Evolutionary conservation across 30 jellyfish, hydroid and myxozoan species (phyloP).

Genomic region (Pelagia noctiluca): DNA sequence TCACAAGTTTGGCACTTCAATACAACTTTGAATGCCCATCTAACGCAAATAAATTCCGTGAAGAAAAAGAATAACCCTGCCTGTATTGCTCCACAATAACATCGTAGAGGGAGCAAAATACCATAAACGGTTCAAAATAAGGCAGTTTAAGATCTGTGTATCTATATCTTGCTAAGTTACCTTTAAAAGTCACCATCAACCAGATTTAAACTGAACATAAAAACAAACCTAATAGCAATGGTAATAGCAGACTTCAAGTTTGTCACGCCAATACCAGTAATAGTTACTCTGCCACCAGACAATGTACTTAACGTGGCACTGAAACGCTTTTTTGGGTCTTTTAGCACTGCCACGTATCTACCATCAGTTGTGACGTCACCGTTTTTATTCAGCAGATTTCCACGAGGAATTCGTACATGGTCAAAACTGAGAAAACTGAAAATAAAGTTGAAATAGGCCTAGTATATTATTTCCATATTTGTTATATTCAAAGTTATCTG

Average conservation of each 20-base stretch:
- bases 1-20: no score
- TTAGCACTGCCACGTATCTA: constrained; percentile 69
- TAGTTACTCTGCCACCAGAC: constrained; percentile 96
- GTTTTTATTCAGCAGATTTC: constrained; percentile 64
- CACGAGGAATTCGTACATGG: constrained; percentile 86
- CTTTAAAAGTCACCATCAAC: no score
- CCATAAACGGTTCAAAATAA: no score
- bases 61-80: no score
- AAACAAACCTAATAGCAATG: constrained; percentile 45
- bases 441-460: not conserved
- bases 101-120: no score
- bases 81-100: no score
- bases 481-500: not conserved
- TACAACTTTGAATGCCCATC: no score
- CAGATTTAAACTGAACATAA: not conserved
- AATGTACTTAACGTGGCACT: constrained; percentile 93
- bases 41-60: no score
- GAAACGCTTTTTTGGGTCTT: constrained; percentile 79
- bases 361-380: constrained; percentile 98
- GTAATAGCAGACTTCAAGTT: constrained; percentile 52
- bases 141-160: no score
- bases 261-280: constrained; percentile 60
- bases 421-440: constrained; percentile 72
- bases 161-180: no score
- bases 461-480: not conserved